Conservation (phyloP, 2,113 vertebrate genomes). For the Macroglossus sobrinus region DNA sequence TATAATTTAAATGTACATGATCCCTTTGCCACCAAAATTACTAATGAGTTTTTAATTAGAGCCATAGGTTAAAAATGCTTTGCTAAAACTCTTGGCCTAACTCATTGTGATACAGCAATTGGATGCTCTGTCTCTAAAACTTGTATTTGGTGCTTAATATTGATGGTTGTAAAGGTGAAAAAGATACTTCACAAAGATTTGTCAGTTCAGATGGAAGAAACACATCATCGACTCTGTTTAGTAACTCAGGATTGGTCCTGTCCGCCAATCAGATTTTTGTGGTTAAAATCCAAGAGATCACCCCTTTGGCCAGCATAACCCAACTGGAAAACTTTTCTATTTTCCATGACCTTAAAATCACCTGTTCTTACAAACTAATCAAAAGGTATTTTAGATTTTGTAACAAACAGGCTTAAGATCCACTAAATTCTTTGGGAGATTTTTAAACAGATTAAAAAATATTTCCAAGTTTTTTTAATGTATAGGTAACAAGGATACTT, state of each 20-base stretch:
- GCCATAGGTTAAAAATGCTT: not conserved
- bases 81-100: not conserved
- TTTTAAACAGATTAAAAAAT: slow-evolving; percentile 25
- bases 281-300: not conserved
- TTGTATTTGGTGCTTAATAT: not conserved
- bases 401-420: not conserved
- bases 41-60: not conserved
- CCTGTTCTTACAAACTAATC: not conserved
- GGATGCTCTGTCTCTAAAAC: slow-evolving; percentile 2
- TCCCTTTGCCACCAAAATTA: not conserved
- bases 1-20: not conserved
- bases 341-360: not conserved
- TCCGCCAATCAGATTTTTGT: not conserved
- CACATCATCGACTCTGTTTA: not conserved
- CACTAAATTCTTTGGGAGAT: slow-evolving; percentile 12
- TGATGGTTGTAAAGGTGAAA: not conserved
- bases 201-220: not conserved
- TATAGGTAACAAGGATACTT: not conserved
- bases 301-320: too few species aligned
- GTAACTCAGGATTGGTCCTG: not conserved
- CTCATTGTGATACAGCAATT: not conserved
- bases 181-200: not conserved
- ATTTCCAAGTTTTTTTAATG: slow-evolving; percentile 7
- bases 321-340: not conserved
- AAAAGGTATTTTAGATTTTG: not conserved